Base-by-base conservation (phyloP, 2,797 vertebrate species). In the Epinephelus awoara region DNA sequence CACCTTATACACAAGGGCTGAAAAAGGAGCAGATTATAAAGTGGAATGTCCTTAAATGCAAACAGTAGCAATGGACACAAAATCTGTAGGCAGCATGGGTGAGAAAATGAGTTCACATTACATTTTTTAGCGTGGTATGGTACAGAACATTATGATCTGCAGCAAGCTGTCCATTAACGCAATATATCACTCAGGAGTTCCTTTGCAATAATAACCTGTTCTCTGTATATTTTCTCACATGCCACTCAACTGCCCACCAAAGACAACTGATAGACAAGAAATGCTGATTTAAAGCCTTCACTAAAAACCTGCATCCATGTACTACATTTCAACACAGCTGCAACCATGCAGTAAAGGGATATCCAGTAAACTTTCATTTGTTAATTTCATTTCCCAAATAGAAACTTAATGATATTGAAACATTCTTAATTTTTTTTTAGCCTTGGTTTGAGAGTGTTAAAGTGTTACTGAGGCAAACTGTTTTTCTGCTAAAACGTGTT, bases 21-120 rank as follows among this genome's bases (percentile, higher is more conserved):
- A 40, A 62, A 79, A 80, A 21, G 25, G 19, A 75, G 27, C 52
- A 77, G 55, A 76, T 77, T 55, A 74, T 62, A 19, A 72, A 62
- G 57, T 72, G 42, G 25, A 58, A 61, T 71, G 75, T 82, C 54
- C 84, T 77, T 44, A 58, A 75, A 72, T 75, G 69, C 71, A 72
- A 79, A 70, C 23, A 47, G 47, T 27, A 17, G 40, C 54, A 19
- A 47, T 67, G 61, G 62, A 66, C 57, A 51, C 46, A 46, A 65
- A 72, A 66, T 76, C 42, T 71, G 52, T 38, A 54, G 66, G 46
- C 62, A 83, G 62, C 57, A 40, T 69, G 29, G 56, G 69, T 79
- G 55, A 74, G 63, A 52, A 75, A 77, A 79, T 63, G 21, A 61
- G 51, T 67, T 54, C 19, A 49, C 56, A 25, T 77, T 66, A 27